Evolutionary conservation across 2,113 vertebrate genomes (phyloP).

Genomic region (Arizona elegans): DNA sequence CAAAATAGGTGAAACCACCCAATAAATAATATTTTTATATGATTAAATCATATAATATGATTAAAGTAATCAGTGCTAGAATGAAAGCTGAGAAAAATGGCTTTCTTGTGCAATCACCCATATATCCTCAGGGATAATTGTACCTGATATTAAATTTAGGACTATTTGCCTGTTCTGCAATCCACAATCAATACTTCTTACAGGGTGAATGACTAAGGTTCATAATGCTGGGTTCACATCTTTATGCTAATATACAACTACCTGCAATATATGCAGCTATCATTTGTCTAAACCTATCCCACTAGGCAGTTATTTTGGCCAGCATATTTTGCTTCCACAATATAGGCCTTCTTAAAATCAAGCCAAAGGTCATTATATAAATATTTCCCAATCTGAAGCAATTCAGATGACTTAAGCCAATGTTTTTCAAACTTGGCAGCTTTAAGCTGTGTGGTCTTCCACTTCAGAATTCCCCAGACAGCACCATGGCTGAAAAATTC

Average conservation of each 20-base stretch:
- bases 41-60: too few species aligned
- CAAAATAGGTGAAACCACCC: not conserved
- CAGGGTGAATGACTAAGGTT: not conserved
- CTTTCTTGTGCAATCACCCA: constrained; percentile 13
- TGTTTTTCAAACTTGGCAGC: not conserved
- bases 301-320: not conserved
- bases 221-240: constrained; percentile 23
- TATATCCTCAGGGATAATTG: constrained; percentile 34
- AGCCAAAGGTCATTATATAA: not conserved
- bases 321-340: not conserved
- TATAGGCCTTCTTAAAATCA: not conserved
- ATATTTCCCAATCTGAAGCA: not conserved
- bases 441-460: not conserved
- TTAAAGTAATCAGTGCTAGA: not conserved
- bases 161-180: constrained; percentile 26
- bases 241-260: not conserved
- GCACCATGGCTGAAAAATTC: not conserved
- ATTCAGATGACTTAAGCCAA: not conserved
- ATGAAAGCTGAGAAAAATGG: constrained; percentile 22
- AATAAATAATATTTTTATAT: not conserved
- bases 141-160: constrained; percentile 11
- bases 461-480: not conserved
- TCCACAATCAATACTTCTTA: constrained; percentile 30
- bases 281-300: not conserved
- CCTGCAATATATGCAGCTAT: constrained; percentile 24